Percentiles rank a stretch among this genome's conserved stretches.
Conservation (phyloP, 2,113 vertebrate genomes). For the Clupea harengus region DNA sequence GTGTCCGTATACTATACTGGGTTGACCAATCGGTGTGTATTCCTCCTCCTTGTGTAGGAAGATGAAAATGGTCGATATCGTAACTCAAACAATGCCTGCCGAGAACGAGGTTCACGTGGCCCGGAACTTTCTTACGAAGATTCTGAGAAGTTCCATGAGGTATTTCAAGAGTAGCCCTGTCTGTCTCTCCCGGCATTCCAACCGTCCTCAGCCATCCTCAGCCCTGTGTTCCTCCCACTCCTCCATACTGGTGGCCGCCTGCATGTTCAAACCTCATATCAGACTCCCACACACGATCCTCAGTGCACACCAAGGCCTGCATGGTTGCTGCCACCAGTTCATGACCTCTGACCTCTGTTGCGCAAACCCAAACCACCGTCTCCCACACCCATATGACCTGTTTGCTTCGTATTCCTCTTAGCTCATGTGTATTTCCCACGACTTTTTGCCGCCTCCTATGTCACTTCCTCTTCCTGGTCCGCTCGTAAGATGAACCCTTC, state of each 20-base stretch:
- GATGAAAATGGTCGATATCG: conserved; percentile 76
- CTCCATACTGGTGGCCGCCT: neutral
- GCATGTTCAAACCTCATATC: neutral
- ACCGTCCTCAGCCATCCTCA: conserved; percentile 12
- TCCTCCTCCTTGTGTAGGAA: conserved; percentile 55
- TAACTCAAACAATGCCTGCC: conserved; percentile 74
- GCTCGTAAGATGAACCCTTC: neutral
- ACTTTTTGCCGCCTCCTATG: neutral
- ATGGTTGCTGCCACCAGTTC: neutral
- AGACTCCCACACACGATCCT: neutral
- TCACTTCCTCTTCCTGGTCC: neutral
- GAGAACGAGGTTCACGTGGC: conserved; percentile 79
- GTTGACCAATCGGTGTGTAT: conserved; percentile 25
- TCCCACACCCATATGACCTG: neutral
- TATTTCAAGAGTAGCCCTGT: conserved; percentile 57
- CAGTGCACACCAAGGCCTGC: neutral
- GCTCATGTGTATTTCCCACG: neutral
- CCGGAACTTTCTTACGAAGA: conserved; percentile 82
- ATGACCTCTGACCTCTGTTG: neutral
- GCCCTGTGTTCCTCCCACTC: neutral
- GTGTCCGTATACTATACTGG: too few relatives aligned
- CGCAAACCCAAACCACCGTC: neutral
- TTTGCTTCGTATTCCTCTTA: neutral
- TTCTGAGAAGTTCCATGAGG: conserved; percentile 87
- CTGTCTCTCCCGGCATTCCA: neutral